These are phyloP conservation scores for Drosophila acutilabella DNA, from an alignment of 2,888 invertebrate genomes.

Conservation along the genomic window DNA sequence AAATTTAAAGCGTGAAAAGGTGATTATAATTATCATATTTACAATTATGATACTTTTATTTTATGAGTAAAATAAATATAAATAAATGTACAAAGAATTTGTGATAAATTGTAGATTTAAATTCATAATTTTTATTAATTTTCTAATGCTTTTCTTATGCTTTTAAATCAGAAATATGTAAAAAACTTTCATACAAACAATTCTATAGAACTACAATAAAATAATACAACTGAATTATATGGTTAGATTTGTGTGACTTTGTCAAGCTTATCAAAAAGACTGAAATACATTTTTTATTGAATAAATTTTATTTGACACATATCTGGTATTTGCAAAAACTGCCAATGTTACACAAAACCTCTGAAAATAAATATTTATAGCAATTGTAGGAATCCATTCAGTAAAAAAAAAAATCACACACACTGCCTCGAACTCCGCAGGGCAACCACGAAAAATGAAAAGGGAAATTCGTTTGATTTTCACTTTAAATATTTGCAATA, in stretches of 20 bases:
- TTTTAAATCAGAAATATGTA: background rate
- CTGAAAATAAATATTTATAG: background rate
- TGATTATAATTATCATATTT: no score
- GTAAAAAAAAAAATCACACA: background rate
- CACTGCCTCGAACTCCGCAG: slow-evolving; percentile 11
- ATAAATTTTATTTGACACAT: background rate
- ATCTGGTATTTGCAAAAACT: background rate
- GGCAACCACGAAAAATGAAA: slow-evolving; percentile 11
- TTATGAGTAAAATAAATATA: no score
- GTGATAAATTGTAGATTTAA: no score
- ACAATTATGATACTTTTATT: no score
- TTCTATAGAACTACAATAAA: no score
- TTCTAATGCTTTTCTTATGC: no score
- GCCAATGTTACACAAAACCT: background rate
- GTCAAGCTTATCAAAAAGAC: no score
- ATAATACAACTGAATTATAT: no score
- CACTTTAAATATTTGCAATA: slow-evolving; percentile 13
- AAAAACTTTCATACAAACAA: background rate
- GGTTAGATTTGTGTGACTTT: no score
- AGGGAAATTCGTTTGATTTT: slow-evolving; percentile 8
- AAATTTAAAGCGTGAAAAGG: background rate
- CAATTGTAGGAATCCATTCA: slow-evolving; percentile 3
- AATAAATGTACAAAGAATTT: no score
- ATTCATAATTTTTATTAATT: background rate
- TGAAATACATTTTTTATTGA: background rate